Evolutionary conservation across 1,140 invertebrate genomes (phyloP).

Genomic region (Popillia japonica): DNA sequence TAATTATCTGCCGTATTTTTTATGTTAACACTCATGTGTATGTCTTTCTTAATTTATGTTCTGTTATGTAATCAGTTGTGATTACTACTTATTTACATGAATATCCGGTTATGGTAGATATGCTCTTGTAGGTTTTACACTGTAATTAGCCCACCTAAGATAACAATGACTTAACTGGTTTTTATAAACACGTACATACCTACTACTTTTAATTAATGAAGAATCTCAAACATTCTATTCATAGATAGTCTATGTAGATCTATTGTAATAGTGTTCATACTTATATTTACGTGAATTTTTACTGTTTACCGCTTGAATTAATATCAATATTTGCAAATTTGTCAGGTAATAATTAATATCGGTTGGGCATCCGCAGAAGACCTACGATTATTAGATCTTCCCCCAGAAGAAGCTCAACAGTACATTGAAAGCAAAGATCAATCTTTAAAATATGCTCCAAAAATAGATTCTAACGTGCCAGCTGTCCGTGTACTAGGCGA

Average conservation of each 20-base stretch:
- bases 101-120: background rate
- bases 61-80: background rate
- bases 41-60: too few relatives aligned
- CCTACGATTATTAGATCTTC: slow-evolving; percentile 63
- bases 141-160: background rate
- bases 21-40: background rate
- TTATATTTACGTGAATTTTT: background rate
- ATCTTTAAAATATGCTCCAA: slow-evolving; percentile 63
- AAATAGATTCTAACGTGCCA: slow-evolving; percentile 63
- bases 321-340: background rate
- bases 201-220: too few relatives aligned
- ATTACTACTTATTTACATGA: background rate
- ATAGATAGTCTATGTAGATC: background rate
- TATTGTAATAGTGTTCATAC: background rate
- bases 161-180: background rate
- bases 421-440: slow-evolving; percentile 63
- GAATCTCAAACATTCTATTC: background rate
- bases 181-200: background rate
- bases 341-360: background rate
- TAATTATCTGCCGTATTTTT: background rate
- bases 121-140: background rate
- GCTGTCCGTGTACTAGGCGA: slow-evolving; percentile 63
- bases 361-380: slow-evolving; percentile 45
- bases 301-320: background rate
- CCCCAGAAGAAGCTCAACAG: slow-evolving; percentile 69